Evolutionary conservation across 2,113 vertebrate species (phyloP).

Genomic region (Cavia aperea): DNA sequence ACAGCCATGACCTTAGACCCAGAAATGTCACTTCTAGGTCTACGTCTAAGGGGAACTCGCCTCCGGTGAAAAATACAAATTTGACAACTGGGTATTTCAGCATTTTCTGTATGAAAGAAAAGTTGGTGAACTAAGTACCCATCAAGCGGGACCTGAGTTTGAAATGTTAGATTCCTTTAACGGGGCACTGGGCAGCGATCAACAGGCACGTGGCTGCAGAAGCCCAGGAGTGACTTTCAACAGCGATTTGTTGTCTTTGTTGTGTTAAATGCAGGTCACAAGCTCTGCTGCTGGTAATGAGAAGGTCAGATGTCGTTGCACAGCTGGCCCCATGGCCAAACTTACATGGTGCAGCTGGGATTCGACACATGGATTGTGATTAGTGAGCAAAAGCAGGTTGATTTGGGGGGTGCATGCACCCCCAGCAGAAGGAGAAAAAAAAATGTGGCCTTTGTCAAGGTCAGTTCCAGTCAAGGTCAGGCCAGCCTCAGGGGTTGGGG

Average conservation of each 20-base stretch:
- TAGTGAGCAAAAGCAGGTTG: no score
- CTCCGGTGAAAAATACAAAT: neutral
- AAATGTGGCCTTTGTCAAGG: no score
- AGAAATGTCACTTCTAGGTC: neutral
- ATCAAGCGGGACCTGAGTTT: neutral
- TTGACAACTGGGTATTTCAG: neutral
- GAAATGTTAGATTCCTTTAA: neutral
- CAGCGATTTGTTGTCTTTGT: neutral
- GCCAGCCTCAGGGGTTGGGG: no score
- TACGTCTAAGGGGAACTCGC: neutral
- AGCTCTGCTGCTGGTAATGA: neutral
- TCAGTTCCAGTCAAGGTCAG: neutral
- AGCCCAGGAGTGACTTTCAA: neutral
- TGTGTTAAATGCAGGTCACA: neutral
- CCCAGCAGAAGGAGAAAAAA: neutral
- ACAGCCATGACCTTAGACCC: neutral
- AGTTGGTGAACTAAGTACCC: neutral
- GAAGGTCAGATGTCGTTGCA: neutral
- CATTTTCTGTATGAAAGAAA: neutral
- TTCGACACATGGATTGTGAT: neutral
- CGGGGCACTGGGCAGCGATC: no score
- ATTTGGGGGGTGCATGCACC: no score
- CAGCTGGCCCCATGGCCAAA: neutral
- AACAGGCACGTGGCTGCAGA: neutral
- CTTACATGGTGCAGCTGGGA: no score